Evolutionary conservation across 2,888 invertebrate genomes (phyloP).

Genomic region (Amphimallon solstitiale): DNA sequence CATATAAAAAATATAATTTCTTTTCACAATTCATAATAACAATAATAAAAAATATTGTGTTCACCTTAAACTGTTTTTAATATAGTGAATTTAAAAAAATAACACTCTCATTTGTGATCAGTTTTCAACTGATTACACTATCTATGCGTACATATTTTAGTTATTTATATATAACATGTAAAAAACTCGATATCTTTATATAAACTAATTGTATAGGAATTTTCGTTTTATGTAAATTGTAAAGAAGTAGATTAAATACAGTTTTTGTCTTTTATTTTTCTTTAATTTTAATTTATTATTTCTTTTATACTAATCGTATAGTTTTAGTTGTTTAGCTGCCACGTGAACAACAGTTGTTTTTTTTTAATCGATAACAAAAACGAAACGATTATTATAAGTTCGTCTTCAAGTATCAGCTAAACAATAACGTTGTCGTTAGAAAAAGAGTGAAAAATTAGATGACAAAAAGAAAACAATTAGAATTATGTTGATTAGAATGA

Average conservation of each 20-base stretch:
- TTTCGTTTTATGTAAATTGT: slow-evolving; percentile 14
- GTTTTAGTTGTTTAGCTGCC: slow-evolving; percentile 15
- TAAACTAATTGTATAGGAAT: slow-evolving; percentile 7
- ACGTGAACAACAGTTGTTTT: slow-evolving; percentile 2
- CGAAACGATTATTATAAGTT: background rate
- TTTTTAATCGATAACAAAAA: background rate
- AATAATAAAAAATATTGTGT: background rate
- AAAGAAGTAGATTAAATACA: slow-evolving; percentile 31
- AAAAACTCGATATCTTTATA: slow-evolving; percentile 7
- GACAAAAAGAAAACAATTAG: background rate
- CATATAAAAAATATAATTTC: no score
- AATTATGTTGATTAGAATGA: background rate
- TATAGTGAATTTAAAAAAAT: slow-evolving; percentile 11
- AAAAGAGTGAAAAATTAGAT: background rate
- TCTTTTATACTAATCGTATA: background rate
- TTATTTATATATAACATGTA: slow-evolving; percentile 3
- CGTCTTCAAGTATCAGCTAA: slow-evolving; percentile 11
- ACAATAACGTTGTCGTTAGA: slow-evolving; percentile 11
- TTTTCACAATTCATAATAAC: background rate
- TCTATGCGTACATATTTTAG: no score
- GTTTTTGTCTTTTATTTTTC: background rate
- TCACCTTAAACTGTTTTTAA: background rate
- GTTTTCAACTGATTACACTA: slow-evolving; percentile 14
- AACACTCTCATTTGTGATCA: slow-evolving; percentile 5
- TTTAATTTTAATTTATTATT: slow-evolving; percentile 16